A percentile compares a stretch with the other conserved stretches of the same genome.
Conservation (phyloP, 37 sponge, comb jelly and placozoan species). For the Agelas oroides region DNA sequence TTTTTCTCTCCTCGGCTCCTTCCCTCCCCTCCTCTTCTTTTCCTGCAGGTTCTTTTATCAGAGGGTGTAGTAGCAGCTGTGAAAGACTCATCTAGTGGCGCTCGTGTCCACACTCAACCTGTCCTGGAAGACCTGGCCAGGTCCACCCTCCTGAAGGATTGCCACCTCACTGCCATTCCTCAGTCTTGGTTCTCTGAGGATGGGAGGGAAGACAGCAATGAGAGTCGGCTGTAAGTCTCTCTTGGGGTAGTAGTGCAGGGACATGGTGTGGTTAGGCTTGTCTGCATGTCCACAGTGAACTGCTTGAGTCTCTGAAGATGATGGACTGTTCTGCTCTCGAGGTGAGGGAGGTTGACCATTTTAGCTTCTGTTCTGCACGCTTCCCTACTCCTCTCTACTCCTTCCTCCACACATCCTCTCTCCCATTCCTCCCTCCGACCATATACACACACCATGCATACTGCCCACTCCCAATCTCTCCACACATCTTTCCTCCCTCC, state of each 20-base stretch:
- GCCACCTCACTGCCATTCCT: conserved; percentile 71
- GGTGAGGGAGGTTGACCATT: too few relatives aligned
- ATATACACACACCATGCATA: too few relatives aligned
- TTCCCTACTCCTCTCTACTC: too few relatives aligned
- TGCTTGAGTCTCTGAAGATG: background rate
- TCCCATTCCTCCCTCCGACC: too few relatives aligned
- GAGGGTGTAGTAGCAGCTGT: conserved; percentile 1
- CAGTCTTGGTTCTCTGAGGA: conserved; percentile 46
- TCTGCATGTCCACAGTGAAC: background rate
- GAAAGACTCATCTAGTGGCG: background rate
- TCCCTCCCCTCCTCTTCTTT: background rate
- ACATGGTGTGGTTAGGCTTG: background rate
- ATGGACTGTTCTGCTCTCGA: conserved; percentile 34
- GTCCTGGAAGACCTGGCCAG: conserved; percentile 29
- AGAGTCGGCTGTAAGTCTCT: background rate
- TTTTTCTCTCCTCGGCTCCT: too few relatives aligned
- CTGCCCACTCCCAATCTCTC: too few relatives aligned
- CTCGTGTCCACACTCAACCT: background rate
- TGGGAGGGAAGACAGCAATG: background rate
- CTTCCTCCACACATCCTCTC: too few relatives aligned
- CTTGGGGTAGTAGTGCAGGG: background rate
- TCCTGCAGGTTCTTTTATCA: conserved; percentile 52
- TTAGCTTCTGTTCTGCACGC: too few relatives aligned
- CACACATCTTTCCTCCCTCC: too few relatives aligned
- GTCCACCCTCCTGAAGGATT: conserved; percentile 57